Conservation (phyloP, 2,113 vertebrate species). For the Calidris pugnax region DNA sequence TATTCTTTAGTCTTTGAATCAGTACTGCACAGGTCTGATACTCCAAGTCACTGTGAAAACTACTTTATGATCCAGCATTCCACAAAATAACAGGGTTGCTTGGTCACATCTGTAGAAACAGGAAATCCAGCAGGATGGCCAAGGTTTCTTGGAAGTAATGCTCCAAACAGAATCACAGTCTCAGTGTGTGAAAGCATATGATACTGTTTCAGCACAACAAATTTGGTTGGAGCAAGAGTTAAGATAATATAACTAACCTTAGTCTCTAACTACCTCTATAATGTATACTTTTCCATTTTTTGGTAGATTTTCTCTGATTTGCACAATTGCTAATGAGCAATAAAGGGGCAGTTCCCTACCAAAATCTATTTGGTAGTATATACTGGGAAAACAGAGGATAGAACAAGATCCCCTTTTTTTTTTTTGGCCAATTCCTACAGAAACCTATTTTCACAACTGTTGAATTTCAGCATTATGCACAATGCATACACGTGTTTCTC, state of each 20-base stretch:
- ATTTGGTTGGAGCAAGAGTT: background rate
- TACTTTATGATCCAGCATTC: background rate
- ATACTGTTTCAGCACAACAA: background rate
- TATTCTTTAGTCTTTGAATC: background rate
- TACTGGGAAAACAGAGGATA: background rate
- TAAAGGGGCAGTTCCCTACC: background rate
- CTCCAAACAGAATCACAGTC: background rate
- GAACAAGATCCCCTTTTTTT: accelerated
- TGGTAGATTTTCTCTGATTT: background rate
- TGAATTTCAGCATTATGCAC: background rate
- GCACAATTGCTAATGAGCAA: background rate
- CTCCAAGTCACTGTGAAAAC: background rate
- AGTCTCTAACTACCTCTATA: background rate
- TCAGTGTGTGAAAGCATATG: background rate
- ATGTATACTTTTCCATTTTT: background rate
- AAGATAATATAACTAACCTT: background rate
- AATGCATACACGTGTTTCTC: background rate
- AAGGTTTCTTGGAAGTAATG: background rate
- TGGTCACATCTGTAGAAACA: background rate
- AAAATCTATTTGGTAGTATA: background rate
- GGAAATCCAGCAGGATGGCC: background rate
- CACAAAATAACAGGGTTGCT: background rate
- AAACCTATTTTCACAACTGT: background rate
- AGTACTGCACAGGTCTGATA: background rate
- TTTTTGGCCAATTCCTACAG: background rate